Evolutionary conservation across 1,140 invertebrate species (phyloP).

Genomic region (Drosophila sp.): DNA sequence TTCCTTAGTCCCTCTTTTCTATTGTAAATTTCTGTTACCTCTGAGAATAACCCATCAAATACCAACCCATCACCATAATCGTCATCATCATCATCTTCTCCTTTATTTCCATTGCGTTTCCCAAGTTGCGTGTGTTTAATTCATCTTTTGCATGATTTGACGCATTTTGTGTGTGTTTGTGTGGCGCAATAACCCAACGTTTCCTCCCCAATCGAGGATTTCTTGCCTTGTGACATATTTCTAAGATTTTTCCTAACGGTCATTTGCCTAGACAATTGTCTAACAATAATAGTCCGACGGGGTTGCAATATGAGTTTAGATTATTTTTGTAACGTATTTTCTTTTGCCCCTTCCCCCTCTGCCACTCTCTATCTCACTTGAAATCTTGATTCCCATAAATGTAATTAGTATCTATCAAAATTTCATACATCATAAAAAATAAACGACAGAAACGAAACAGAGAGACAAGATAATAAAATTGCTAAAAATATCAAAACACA

Average conservation of each 20-base stretch:
- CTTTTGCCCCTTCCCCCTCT: background rate
- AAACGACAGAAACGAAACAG: background rate
- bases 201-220: slow-evolving; percentile 30
- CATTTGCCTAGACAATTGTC: slow-evolving; percentile 42
- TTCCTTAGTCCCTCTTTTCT: background rate
- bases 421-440: slow-evolving; percentile 53
- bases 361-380: background rate
- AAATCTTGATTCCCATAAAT: background rate
- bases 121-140: slow-evolving; percentile 44
- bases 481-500: slow-evolving; percentile 58
- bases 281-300: slow-evolving; percentile 24
- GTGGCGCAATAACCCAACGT: background rate
- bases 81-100: slow-evolving; percentile 26
- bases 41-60: slow-evolving; percentile 2
- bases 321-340: slow-evolving; percentile 26
- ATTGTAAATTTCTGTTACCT: slow-evolving; percentile 1
- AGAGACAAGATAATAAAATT: slow-evolving; percentile 48
- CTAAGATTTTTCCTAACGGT: slow-evolving; percentile 47
- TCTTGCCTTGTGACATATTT: slow-evolving; percentile 39
- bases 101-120: background rate
- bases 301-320: slow-evolving; percentile 26
- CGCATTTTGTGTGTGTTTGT: slow-evolving; percentile 36
- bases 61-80: slow-evolving; percentile 9
- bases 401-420: slow-evolving; percentile 32
- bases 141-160: slow-evolving; percentile 42